Base-by-base conservation (phyloP, 1,140 invertebrate genomes). In the Ceratosolen solmsi region DNA sequence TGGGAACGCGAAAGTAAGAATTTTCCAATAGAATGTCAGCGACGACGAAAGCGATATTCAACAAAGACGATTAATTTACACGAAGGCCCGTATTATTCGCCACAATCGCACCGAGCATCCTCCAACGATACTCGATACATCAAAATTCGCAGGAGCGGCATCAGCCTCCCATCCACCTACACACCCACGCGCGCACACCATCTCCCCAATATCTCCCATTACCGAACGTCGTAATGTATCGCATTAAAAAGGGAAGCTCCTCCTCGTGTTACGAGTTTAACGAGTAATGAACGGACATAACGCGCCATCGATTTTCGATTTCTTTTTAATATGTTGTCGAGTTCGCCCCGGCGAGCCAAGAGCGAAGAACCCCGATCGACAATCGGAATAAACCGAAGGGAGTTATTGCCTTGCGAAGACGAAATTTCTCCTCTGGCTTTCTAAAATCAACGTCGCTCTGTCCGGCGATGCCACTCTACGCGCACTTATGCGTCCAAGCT, bases 241-340 rank as follows among this genome's bases (percentile, higher is more conserved):
- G 30, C 9, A 13, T 72, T 49, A 71, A 41, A 60, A 38, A 60
- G n/a, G 22, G 2, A 68, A 68, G 38, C 51, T 33, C 17, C 63
- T 77, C 80, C 63, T 82, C 77, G n/a, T n/a, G n/a, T n/a, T n/a
- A n/a, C n/a, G 77, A 60, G 51, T 71, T 70, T 54, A 71, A 71
- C 73, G 60, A 82, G 72, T 76, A 82, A 82, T 49, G 73, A 77
- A 82, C 11, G 65, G 60, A 38, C 79, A 70, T 81, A 75, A 82
- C 25, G 63, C 63, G 36, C 1, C 41, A 82, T 82, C 68, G 80
- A 78, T 73, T 82, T 78, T 78, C 80, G 51, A 78, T 82, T 82
- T 73, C 56, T 78, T 74, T 82, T 71, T 82, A 82, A 76, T 82
- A 77, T 60, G 27, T 58, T 60, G 15, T 60, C 49, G 68, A n/a